Conservation (phyloP, 2,888 invertebrate genomes). For the Athalia circularis region DNA sequence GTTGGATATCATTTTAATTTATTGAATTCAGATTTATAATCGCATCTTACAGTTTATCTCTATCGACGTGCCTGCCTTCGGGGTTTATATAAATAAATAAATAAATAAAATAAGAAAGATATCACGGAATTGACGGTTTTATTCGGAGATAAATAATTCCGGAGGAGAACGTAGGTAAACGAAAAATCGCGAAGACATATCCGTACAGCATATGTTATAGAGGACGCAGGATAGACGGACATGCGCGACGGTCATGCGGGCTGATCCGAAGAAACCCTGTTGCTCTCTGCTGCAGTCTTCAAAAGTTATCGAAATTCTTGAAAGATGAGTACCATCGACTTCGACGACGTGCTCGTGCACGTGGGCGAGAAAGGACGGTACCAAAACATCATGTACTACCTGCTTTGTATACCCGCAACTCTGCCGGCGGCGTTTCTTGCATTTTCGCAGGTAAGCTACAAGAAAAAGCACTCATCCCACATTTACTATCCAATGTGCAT, state of each 20-base stretch:
- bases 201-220: not conserved
- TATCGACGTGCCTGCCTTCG: no score
- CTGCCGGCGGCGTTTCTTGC: conserved; percentile 81
- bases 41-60: no score
- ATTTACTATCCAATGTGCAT: not conserved
- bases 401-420: conserved; percentile 80
- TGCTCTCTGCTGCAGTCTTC: conserved; percentile 49
- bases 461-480: not conserved
- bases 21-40: no score
- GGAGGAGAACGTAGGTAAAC: not conserved
- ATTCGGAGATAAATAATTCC: no score
- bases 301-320: conserved; percentile 39
- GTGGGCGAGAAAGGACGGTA: conserved; percentile 81
- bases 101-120: no score
- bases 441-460: conserved; percentile 78
- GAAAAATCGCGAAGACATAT: not conserved
- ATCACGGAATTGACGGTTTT: no score
- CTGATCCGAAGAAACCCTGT: conserved; percentile 52
- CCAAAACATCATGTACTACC: conserved; percentile 79
- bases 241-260: conserved; percentile 58
- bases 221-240: conserved; percentile 28
- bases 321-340: conserved; percentile 75
- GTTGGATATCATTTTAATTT: no score
- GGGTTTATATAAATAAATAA: no score
- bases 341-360: conserved; percentile 78